Conservation (phyloP, 1,140 invertebrate species). For the Hylaeus anthracinus region DNA sequence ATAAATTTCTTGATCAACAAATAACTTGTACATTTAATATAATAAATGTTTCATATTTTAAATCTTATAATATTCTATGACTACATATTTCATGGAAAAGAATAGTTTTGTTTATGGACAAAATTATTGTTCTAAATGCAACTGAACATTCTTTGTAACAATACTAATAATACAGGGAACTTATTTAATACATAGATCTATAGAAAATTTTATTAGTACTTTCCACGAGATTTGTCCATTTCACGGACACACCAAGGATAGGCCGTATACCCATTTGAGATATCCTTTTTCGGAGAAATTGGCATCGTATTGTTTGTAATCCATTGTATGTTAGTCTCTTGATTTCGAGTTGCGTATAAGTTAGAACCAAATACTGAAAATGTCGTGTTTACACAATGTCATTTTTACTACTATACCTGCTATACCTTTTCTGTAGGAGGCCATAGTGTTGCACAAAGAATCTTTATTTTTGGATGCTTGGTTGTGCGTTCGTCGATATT, state of each 20-base stretch:
- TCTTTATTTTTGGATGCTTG: slow-evolving; percentile 7
- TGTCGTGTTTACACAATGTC: neutral
- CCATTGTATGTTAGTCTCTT: slow-evolving; percentile 1
- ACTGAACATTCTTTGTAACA: neutral
- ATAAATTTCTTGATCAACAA: slow-evolving; percentile 17
- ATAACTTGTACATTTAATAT: slow-evolving; percentile 17
- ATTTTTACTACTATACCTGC: too few relatives aligned
- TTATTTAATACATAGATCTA: neutral
- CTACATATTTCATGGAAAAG: slow-evolving; percentile 10
- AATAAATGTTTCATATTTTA: slow-evolving; percentile 46
- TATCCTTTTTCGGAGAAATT: slow-evolving; percentile 8
- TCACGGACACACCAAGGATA: neutral
- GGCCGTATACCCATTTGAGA: neutral
- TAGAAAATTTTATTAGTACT: neutral
- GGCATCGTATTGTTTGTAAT: slow-evolving; percentile 15
- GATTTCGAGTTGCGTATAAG: neutral
- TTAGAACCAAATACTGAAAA: slow-evolving; percentile 25
- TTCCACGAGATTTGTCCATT: slow-evolving; percentile 7
- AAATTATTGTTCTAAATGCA: neutral
- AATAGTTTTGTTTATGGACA: neutral
- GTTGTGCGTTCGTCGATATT: slow-evolving; percentile 51
- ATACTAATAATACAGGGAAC: neutral
- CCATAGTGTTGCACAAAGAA: neutral
- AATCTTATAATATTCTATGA: neutral
- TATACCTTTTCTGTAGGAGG: slow-evolving; percentile 39